Evolutionary conservation across 2,797 vertebrate species (phyloP).

Genomic region (Avahi laniger): DNA sequence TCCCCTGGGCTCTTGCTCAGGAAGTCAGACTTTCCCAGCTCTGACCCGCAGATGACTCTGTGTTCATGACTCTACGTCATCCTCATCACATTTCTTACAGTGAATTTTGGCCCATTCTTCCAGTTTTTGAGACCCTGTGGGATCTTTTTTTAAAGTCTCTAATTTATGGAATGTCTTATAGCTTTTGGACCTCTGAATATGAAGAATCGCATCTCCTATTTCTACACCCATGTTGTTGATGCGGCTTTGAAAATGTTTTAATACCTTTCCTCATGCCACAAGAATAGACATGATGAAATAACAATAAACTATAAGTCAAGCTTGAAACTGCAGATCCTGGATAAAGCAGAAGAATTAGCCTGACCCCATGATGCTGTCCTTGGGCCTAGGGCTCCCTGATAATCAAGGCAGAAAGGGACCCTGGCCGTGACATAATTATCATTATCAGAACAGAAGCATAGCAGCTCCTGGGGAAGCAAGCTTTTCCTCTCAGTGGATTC

Average conservation of each 20-base stretch:
- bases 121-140: background rate
- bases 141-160: background rate
- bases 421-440: background rate
- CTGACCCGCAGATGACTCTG: background rate
- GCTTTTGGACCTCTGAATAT: background rate
- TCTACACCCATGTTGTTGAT: background rate
- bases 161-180: background rate
- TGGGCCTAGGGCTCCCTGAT: background rate
- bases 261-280: background rate
- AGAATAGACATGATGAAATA: background rate
- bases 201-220: background rate
- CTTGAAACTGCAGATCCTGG: background rate
- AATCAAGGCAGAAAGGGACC: background rate
- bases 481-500: background rate
- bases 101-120: background rate
- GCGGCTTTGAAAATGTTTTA: background rate
- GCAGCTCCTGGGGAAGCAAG: fast-evolving
- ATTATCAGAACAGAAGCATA: background rate
- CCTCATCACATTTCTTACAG: background rate
- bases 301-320: background rate
- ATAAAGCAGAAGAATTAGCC: background rate
- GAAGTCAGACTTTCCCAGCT: background rate
- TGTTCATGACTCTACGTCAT: background rate
- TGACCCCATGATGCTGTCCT: background rate
- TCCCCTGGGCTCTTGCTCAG: background rate